Conservation (phyloP, 1,140 invertebrate genomes). For the Catajapyx aquilonaris region DNA sequence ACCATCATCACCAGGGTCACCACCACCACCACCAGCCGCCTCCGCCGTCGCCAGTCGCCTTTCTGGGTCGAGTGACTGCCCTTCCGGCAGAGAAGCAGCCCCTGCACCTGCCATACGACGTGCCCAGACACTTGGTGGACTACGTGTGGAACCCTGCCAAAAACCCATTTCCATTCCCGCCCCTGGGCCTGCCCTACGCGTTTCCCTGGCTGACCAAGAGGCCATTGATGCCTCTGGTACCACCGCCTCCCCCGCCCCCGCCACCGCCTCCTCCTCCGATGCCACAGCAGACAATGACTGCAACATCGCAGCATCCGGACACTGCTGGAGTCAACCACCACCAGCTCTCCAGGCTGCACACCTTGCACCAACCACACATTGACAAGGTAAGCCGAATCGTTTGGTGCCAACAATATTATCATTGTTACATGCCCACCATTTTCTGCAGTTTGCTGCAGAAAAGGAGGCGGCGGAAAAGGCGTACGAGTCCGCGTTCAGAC, state of each 20-base stretch:
- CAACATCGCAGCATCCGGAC: neutral
- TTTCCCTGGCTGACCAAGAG: conserved; percentile 32
- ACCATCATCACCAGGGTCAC: conserved; percentile 6
- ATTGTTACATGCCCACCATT: too few relatives aligned
- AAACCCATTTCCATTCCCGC: conserved; percentile 21
- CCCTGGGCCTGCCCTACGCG: conserved; percentile 28
- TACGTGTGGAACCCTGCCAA: conserved; percentile 37
- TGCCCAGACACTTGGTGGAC: conserved; percentile 33
- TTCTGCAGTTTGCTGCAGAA: too few relatives aligned
- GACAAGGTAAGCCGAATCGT: too few relatives aligned
- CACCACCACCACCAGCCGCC: conserved; percentile 18
- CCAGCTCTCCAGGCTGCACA: neutral
- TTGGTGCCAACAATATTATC: too few relatives aligned
- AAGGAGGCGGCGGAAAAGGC: too few relatives aligned
- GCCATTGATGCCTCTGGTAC: conserved; percentile 23
- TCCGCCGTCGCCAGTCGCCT: conserved; percentile 14
- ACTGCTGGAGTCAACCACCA: neutral
- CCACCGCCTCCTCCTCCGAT: neutral
- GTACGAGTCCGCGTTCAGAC: too few relatives aligned
- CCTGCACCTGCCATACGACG: conserved; percentile 5
- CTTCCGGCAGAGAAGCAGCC: conserved; percentile 7
- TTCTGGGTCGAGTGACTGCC: conserved; percentile 16
- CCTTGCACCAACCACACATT: too few relatives aligned
- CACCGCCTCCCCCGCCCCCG: neutral
- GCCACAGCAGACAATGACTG: neutral